Base-by-base conservation (phyloP, 2,888 invertebrate species). In the Ennomos quercinarius region DNA sequence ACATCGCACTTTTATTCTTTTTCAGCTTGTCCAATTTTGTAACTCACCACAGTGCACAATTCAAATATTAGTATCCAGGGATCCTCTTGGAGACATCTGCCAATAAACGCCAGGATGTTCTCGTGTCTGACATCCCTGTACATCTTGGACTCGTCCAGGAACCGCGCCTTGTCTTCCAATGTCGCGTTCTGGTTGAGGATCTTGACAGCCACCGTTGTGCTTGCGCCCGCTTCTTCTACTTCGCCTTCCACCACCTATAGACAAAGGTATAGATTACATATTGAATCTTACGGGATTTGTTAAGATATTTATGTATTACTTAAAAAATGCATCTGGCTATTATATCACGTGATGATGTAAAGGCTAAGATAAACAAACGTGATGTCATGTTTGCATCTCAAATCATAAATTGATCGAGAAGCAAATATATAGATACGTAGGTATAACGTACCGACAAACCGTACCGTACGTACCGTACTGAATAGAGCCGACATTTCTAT, bases 31-130 rank as follows among this genome's bases (percentile, higher is more conserved):
- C 27, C 3, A 27, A 4, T 27, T 27, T 27, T 27, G 5, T 27
- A 27, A 67, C 81, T 76, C 77, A 95, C 95, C 89, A 93, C 92
- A 45, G 95, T 91, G 81, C 96, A 96, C 50, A 95, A 93, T 84
- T 97, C 97, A 74, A 97, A 95, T 46, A 97, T 91, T 51, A 97
- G 84, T 39, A 98, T 93, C 86, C 96, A 96, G 0, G 98, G 97
- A 68, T 96, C 95, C 10, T 96, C 95, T 74, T 96, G 95, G 49
- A 97, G 91, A 77, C 97, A 97, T 71, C 95, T 95, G 8, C 96
- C 96, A 36, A 96, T 81, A 53, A 97, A 91, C 27, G 93, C 91
- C 52, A 97, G 84, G 17, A 98, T 90, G 78, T 97, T 96, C 34
- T 95, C 94, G 83, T 97, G 97, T 6, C 92, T 91, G 44, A 95